These are phyloP conservation scores for Blastobasis adustella DNA, from an alignment of 2,888 invertebrate species.

Conservation along the genomic window DNA sequence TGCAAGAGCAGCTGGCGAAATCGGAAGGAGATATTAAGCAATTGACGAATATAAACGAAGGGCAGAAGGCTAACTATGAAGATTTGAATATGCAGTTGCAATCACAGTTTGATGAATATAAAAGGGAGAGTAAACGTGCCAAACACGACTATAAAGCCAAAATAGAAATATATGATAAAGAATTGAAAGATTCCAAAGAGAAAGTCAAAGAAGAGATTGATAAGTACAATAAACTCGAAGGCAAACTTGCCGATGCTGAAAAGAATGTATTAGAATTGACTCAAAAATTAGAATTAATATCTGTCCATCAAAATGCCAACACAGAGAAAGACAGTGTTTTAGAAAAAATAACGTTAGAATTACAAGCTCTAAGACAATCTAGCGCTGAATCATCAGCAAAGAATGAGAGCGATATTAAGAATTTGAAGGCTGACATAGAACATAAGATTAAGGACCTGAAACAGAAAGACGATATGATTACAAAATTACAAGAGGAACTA, in stretches of 20 bases:
- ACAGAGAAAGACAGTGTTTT: slow-evolving; percentile 52
- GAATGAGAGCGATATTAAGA: slow-evolving; percentile 49
- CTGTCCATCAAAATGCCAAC: slow-evolving; percentile 53
- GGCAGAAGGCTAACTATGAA: slow-evolving; percentile 64
- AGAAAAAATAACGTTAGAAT: slow-evolving; percentile 57
- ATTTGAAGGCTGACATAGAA: slow-evolving; percentile 51
- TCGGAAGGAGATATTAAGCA: slow-evolving; percentile 65
- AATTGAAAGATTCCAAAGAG: slow-evolving; percentile 50
- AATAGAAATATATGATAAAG: slow-evolving; percentile 71
- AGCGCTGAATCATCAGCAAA: slow-evolving; percentile 46
- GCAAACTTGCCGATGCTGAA: slow-evolving; percentile 50
- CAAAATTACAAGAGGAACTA: slow-evolving; percentile 54
- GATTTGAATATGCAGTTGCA: slow-evolving; percentile 62
- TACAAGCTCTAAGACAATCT: slow-evolving; percentile 52
- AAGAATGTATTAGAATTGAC: slow-evolving; percentile 48
- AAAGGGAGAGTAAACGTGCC: slow-evolving; percentile 63
- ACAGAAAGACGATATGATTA: slow-evolving; percentile 50
- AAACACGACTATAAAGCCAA: slow-evolving; percentile 71
- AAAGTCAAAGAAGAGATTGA: slow-evolving; percentile 49
- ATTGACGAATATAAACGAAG: slow-evolving; percentile 60
- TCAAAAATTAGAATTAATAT: slow-evolving; percentile 58
- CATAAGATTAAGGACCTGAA: slow-evolving; percentile 54
- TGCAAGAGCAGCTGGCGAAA: slow-evolving; percentile 52
- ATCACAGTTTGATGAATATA: slow-evolving; percentile 55
- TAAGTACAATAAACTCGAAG: slow-evolving; percentile 50